Conservation (phyloP, 2,797 vertebrate species). For the Xenentodon cancila region DNA sequence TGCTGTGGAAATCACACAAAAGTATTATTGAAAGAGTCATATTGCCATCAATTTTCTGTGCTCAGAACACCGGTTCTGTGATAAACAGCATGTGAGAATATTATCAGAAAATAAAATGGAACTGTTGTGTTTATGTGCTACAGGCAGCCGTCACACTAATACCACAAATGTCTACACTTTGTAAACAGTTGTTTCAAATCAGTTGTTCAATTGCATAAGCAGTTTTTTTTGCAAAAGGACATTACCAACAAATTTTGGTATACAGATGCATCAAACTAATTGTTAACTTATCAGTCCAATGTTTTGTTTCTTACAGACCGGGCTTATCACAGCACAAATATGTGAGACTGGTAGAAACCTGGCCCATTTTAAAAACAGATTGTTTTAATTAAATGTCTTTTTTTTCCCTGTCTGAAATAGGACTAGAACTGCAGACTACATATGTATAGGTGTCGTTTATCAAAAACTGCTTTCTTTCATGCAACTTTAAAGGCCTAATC, state of each 20-base stretch:
- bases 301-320: not conserved
- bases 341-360: not conserved
- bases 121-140: slow-evolving; percentile 18
- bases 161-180: slow-evolving; percentile 9
- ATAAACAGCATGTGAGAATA: not conserved
- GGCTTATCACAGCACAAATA: not conserved
- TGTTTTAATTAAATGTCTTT: no score
- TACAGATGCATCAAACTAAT: not conserved
- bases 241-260: not conserved
- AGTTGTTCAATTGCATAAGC: not conserved
- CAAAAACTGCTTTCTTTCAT: not conserved
- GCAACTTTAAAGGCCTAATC: not conserved
- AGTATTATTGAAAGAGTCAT: not conserved
- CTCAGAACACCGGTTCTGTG: no score
- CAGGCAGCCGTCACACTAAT: slow-evolving; percentile 20
- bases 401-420: no score
- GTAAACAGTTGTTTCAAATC: not conserved
- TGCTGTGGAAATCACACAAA: not conserved
- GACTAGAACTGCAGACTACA: no score
- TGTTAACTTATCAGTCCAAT: not conserved
- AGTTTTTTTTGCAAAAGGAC: not conserved
- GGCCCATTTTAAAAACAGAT: no score
- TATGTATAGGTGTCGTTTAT: not conserved
- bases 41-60: no score
- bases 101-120: slow-evolving; percentile 1